Percentiles rank a stretch among this genome's conserved stretches.
These are phyloP conservation scores for Thripadectes ignobilis DNA, from an alignment of 2,797 vertebrate species.

Conservation along the genomic window DNA sequence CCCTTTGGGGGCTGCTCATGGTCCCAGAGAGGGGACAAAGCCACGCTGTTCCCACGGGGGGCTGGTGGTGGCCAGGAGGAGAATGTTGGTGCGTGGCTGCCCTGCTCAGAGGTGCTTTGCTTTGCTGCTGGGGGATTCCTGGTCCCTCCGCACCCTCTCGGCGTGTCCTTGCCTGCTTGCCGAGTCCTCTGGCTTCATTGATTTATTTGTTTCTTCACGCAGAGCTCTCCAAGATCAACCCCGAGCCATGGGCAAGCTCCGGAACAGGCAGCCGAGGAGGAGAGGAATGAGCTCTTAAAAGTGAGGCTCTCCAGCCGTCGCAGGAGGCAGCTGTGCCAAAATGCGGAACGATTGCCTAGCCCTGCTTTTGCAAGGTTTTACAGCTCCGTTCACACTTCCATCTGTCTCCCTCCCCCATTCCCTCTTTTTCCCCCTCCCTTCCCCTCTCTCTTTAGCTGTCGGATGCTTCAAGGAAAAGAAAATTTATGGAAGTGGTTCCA, in stretches of 20 bases:
- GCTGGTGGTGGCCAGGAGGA: accelerated
- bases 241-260: not conserved
- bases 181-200: not conserved
- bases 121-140: not conserved
- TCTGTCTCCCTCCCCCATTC: not conserved
- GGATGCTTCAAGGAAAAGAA: constrained; percentile 57
- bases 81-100: not conserved
- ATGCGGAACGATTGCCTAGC: not conserved
- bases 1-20: not conserved
- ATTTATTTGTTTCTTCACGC: not conserved
- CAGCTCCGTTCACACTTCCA: not conserved
- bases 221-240: not conserved
- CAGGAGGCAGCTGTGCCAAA: not conserved
- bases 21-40: not conserved
- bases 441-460: not conserved
- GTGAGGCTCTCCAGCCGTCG: not conserved
- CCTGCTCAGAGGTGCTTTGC: accelerated
- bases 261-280: not conserved
- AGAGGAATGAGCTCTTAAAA: not conserved
- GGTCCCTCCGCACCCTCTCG: not conserved
- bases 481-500: constrained; percentile 65
- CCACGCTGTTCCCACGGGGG: accelerated
- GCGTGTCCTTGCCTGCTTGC: not conserved
- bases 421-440: not conserved
- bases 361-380: not conserved